Evolutionary conservation across 2,797 vertebrate species (phyloP), one percentile per base, ranked within the genome.

Genomic region (Champsocephalus gunnari): DNA sequence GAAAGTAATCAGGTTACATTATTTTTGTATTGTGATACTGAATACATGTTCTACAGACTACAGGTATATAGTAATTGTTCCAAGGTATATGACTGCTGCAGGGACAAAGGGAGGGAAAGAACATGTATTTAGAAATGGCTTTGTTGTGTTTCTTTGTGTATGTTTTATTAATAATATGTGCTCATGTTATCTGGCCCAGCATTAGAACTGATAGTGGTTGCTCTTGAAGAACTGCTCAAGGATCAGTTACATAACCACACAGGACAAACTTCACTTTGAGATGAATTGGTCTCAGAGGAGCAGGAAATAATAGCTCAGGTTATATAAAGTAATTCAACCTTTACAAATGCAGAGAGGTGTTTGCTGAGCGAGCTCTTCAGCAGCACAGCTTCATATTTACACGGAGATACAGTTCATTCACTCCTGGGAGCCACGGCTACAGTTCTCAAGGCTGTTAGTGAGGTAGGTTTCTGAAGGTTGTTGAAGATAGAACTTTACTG

Each of bases 301-400:
- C 49, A 54, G 69, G 73, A 60, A 81, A 86, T 84, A 81, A 88
- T 77, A 83, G 82, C 84, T 73, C 13, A 19, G 76, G 87, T 81
- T 90, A 89, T 82, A 89, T 84, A 80, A 84, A 87, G 85, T 69
- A 81, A 71, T 87, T 85, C 79, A 89, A 83, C 81, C 82, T 89
- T 83, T 86, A 85, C 81, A 77, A 71, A 53, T 74, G 69, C 74
- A 28, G 71, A 9, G 34, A 44, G 47, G 45, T 65, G 34, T 79
- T 81, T 83, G 84, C 83, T 66, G 87, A 85, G 75, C 50, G 1
- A 73, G 81, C 47, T 80, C 61, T 66, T 71, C 50, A 51, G 12
- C 59, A 78, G 48, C 17, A 8, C 57, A 9, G 56, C 64, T 54
- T 76, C 75, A 78, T 74, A 71, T 72, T 63, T 24, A 24, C 49